phyloP scores from a whole-genome alignment of 2,888 invertebrate genomes.

The Andrena chrysosceles region DNA sequence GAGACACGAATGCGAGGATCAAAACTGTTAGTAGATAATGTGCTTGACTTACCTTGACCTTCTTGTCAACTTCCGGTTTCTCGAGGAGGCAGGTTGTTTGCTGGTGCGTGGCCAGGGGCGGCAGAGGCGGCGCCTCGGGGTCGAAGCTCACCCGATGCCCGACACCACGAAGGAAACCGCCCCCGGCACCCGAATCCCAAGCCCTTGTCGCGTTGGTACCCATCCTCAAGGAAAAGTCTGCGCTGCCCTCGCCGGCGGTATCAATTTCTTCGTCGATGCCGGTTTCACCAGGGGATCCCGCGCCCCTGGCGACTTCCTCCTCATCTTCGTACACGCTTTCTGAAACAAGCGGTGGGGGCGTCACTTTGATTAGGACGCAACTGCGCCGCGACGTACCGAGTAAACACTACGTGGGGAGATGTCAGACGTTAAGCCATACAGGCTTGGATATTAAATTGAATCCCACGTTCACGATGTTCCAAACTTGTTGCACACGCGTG shows the following conservation, averaged over 20 bases:
- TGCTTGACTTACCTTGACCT: constrained; percentile 89
- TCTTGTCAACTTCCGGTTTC: constrained; percentile 89
- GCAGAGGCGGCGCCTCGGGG: constrained; percentile 87
- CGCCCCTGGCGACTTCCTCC: constrained; percentile 84
- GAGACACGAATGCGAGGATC: not conserved
- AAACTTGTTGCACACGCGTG: too few relatives aligned
- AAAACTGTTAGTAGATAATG: not conserved
- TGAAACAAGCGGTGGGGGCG: constrained; percentile 80
- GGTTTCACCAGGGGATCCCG: constrained; percentile 84
- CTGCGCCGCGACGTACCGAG: not conserved
- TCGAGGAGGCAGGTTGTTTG: constrained; percentile 86
- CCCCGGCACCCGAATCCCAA: constrained; percentile 53
- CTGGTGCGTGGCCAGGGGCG: constrained; percentile 72
- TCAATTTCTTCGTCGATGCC: constrained; percentile 67
- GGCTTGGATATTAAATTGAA: too few relatives aligned
- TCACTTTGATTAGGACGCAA: not conserved
- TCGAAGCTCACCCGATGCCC: constrained; percentile 82
- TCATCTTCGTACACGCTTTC: constrained; percentile 88
- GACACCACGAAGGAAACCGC: constrained; percentile 68
- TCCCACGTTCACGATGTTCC: too few relatives aligned
- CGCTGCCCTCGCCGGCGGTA: constrained; percentile 24
- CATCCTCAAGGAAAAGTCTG: constrained; percentile 70
- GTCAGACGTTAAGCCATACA: not conserved
- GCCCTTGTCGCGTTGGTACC: constrained; percentile 63
- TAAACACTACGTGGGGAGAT: not conserved